A percentile compares a stretch with the other conserved stretches of the same genome.
These are phyloP conservation scores for Varanus salvator DNA, from an alignment of 2,113 vertebrate genomes.

Conservation along the genomic window DNA sequence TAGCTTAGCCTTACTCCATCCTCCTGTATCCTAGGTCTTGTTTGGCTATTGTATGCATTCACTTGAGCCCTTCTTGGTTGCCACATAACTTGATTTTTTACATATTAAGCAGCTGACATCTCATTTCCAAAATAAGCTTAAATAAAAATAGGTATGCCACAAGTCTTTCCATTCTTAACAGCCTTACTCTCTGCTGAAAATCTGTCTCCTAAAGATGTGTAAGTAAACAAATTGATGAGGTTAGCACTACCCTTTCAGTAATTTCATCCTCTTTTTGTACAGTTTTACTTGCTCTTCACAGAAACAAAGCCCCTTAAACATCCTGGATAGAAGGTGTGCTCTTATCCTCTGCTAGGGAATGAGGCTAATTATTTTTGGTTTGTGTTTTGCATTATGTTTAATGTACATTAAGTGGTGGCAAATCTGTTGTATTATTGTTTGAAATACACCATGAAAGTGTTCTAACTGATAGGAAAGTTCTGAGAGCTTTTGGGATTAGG, in stretches of 20 bases:
- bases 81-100: neutral
- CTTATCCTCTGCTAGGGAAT: neutral
- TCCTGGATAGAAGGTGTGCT: neutral
- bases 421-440: neutral
- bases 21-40: neutral
- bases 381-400: neutral
- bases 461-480: neutral
- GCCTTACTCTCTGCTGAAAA: neutral
- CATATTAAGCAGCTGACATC: neutral
- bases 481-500: constrained; percentile 1
- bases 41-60: too few relatives aligned
- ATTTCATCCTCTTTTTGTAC: neutral
- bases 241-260: neutral
- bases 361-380: neutral
- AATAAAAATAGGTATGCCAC: neutral
- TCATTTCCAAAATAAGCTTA: neutral
- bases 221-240: neutral
- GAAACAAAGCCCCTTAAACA: neutral
- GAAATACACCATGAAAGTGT: neutral
- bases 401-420: neutral
- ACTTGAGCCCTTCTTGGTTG: neutral
- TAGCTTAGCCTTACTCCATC: neutral
- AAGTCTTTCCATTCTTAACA: neutral
- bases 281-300: neutral
- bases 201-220: neutral